Conservation (phyloP, 37 sponge, comb jelly and placozoan genomes). For the Ephydatia muelleri region DNA sequence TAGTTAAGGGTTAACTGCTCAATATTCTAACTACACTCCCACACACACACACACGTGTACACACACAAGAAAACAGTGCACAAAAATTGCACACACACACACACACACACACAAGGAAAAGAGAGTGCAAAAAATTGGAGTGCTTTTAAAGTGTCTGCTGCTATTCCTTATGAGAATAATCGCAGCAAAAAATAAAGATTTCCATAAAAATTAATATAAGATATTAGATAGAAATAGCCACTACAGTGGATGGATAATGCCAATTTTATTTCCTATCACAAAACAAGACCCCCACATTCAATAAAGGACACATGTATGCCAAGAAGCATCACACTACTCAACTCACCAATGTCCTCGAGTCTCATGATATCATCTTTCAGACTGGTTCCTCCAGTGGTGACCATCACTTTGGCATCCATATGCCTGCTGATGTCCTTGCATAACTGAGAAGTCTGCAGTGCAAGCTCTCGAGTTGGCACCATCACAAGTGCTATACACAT, state of each 20-base stretch:
- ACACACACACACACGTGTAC: neutral
- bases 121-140: neutral
- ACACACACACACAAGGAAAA: neutral
- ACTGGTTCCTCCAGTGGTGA: slow-evolving; percentile 96
- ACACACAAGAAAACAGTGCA: neutral
- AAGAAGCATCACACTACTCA: too few relatives aligned
- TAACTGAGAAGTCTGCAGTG: slow-evolving; percentile 95
- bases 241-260: too few relatives aligned
- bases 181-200: too few relatives aligned
- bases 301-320: neutral
- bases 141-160: too few relatives aligned
- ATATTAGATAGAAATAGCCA: too few relatives aligned
- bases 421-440: slow-evolving; percentile 94
- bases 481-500: slow-evolving; percentile 78
- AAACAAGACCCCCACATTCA: too few relatives aligned
- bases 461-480: slow-evolving; percentile 96
- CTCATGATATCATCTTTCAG: slow-evolving; percentile 97
- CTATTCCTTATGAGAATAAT: too few relatives aligned
- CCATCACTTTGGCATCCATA: slow-evolving; percentile 89
- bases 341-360: slow-evolving; percentile 80
- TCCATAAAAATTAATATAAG: too few relatives aligned
- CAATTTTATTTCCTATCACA: too few relatives aligned
- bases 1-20: too few relatives aligned
- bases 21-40: too few relatives aligned
- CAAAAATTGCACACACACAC: slow-evolving; percentile 11